Base-by-base conservation (phyloP, 2,888 invertebrate genomes). In the Nasonia oneida region DNA sequence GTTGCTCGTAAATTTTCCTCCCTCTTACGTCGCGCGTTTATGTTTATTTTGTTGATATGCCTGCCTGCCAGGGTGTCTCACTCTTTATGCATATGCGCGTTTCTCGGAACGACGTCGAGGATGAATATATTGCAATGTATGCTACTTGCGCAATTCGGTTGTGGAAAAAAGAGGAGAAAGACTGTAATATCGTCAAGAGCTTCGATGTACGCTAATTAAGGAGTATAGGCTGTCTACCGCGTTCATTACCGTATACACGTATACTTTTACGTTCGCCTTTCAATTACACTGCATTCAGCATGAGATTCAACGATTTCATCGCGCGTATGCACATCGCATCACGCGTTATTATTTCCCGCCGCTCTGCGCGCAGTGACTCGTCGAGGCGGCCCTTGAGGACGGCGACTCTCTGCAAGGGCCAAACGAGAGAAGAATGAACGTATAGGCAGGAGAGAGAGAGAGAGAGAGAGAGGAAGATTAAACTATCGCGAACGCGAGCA, bases 401-500 rank as follows among this genome's bases (percentile, higher is more conserved):
- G 37, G 70, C 70, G 42, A 23, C 71, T 67, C 33, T n/a, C 29
- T 1, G 29, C 3, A 10, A 29, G 77, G 70, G 81, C 37, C 57
- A 61, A 53, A 84, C 53, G 8, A 71, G 42, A 18, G 33, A 77
- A 84, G 73, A 79, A 74, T n/a, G 73, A 67, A n/a, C 18, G 33
- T 33, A 57, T 76, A 33, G 33, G 47, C 47, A 15, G 50, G 29
- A 37, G 76, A n/a, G 37, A 39, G 57, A 70, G 47, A 81, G 75
- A 73, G 50, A 39, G 57, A 70, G 47, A 81, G 75, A 73, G 50
- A 74, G 74, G 33, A 37, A 23, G 71, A 78, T 64, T 74, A 79
- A 79, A 53, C 74, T 75, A 80, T 75, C 53, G 64, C 78, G 74
- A 79, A 50, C 39, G 74, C 57, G 81, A 61, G n/a, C 33, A 64